Percentiles rank a stretch among this genome's conserved stretches.
Conservation (phyloP, 2,113 vertebrate species). For the Tinamus guttatus region DNA sequence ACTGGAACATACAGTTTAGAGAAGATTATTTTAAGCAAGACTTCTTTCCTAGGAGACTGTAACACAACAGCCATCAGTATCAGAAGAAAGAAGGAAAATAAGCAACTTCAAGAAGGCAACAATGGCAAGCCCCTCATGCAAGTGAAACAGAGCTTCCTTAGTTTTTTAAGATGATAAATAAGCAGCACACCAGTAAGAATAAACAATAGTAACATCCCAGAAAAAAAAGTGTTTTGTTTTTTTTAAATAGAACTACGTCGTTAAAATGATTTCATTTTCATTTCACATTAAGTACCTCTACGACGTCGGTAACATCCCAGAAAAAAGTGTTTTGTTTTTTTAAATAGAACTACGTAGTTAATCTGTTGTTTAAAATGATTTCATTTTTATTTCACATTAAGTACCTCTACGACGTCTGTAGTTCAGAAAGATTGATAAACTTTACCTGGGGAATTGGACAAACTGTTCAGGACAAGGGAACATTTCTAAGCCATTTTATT, state of each 20-base stretch:
- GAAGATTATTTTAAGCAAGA: background rate
- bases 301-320: background rate
- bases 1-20: background rate
- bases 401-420: too few relatives aligned
- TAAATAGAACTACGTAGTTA: too few relatives aligned
- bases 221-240: background rate
- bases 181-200: background rate
- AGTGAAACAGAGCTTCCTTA: background rate
- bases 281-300: background rate
- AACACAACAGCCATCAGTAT: background rate
- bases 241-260: too few relatives aligned
- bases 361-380: background rate
- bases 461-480: background rate
- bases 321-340: background rate
- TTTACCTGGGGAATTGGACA: too few relatives aligned
- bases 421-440: background rate
- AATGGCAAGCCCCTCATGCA: background rate
- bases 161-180: background rate
- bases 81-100: background rate
- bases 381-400: background rate
- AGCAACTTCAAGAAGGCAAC: background rate
- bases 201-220: background rate
- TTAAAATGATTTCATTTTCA: background rate
- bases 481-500: background rate
- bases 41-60: background rate